Evolutionary conservation across 2,888 invertebrate genomes (phyloP), one percentile per base, ranked within the genome.

Genomic region (Cactoblastis cactorum): DNA sequence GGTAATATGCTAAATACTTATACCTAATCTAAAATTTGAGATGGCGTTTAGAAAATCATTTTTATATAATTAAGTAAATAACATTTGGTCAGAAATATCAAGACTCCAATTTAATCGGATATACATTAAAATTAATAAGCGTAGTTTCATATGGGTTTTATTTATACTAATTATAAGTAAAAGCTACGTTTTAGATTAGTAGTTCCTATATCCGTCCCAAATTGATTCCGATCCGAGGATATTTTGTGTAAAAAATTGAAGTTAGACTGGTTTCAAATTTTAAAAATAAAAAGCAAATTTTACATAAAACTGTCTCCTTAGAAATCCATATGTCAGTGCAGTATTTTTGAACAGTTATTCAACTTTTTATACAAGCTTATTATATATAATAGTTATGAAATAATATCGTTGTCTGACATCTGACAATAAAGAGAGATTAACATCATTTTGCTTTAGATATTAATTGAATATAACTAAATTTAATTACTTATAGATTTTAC

Each of bases 121-220:
- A 88, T 84, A 84, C 73, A 84, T 87, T 88, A 88, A 87, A 87
- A 87, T 88, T 89, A 89, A 88, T 89, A 89, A 89, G 89, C 89
- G 89, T 89, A 88, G 85, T 83, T 82, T 86, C 77, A 86, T 86
- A 83, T 80, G 82, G 85, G 79, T 83, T 83, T 80, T 73, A 61
- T 64, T 76, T 77, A 74, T 62, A 74, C 80, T 82, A 81, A 70
- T 57, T 62, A 69, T 53, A 72, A n/a, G n/a, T n/a, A n/a, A n/a
- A 74, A 62, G 66, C 69, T 76, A 76, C 59, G 45, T 56, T 37
- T 52, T 50, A 52, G 48, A 46, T 47, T 49, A 52, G 15, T 53
- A 51, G 28, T 49, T 50, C 38, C 50, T 54, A 53, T 51, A 45
- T 12, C 5, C 9, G 14, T 28, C 41, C 14, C 24, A 14, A 22